Evolutionary conservation across 37 sponge, comb jelly and placozoan species (phyloP).

Genomic region (Amphimedon queenslandica): DNA sequence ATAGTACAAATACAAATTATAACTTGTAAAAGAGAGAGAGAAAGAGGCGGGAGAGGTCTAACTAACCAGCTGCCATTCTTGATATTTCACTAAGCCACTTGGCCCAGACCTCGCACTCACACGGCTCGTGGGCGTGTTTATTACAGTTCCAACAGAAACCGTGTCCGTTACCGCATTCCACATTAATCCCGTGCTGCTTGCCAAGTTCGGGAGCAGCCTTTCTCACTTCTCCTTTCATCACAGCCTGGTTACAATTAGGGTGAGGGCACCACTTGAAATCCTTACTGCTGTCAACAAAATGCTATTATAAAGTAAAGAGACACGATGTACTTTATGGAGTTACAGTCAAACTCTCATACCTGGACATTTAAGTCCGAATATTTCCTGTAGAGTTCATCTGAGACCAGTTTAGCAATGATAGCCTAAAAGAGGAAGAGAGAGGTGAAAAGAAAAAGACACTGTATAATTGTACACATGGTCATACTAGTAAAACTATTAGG

Average conservation of each 20-base stretch:
- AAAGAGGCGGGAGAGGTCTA: not conserved
- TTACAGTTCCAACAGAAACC: conserved; percentile 78
- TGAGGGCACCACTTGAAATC: conserved; percentile 85
- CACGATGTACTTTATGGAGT: too few species aligned
- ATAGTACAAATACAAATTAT: too few species aligned
- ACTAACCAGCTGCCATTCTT: conserved; percentile 21
- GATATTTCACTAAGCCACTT: conserved; percentile 57
- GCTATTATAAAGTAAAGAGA: conserved; percentile 1
- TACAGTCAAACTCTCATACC: too few species aligned
- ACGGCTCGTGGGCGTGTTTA: conserved; percentile 79
- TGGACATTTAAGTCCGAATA: conserved; percentile 76
- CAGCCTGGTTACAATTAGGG: conserved; percentile 57
- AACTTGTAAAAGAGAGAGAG: not conserved
- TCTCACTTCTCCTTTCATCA: conserved; percentile 15
- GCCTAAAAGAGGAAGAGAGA: conserved; percentile 33
- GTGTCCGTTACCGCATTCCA: conserved; percentile 77
- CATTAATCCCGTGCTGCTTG: conserved; percentile 39
- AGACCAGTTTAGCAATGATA: conserved; percentile 68
- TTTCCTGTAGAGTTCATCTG: conserved; percentile 63
- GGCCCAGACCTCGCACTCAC: conserved; percentile 81
- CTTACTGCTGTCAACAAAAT: conserved; percentile 84
- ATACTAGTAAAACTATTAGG: too few species aligned
- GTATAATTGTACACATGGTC: too few species aligned
- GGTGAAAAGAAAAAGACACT: too few species aligned
- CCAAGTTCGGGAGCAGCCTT: not conserved